Base-by-base conservation (phyloP, 1,140 invertebrate species). In the Papilio dardanus region DNA sequence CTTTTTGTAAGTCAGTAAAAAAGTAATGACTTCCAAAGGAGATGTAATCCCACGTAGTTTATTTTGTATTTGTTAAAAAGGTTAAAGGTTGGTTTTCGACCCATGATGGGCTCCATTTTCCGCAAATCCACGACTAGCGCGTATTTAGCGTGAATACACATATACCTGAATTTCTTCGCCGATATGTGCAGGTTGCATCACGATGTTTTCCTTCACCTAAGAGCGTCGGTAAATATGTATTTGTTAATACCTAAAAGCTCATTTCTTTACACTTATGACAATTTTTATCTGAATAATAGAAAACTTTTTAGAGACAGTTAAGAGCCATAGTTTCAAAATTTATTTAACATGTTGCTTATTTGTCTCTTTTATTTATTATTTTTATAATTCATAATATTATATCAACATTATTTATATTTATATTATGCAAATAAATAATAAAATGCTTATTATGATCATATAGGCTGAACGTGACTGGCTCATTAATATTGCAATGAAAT, bases 401-500 rank as follows among this genome's bases (percentile, higher is more conserved):
- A 50, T 19, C 21, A 19, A 50, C n/a, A 50, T 50, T 19, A 50
- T 50, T 40, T 42, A 12, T 69, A 30, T 69, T 33, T 40, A 69
- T 24, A 19, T 69, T 2, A 40, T 69, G 67, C 5, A 42, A 42
- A 69, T 69, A 37, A 40, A 69, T 40, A 71, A 71, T 46, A 46
- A 71, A 71, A 46, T 71, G 37, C 21, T 40, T 42, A 42, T 46
- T 28, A 46, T 28, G 19, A 46, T 42, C 24, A 12, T n/a, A 71
- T 71, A 42, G 37, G 35, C 14, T 46, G 14, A 71, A 71, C 66
- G 19, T 69, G 67, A 69, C 68, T 6, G 24, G 40, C 35, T 50
- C 7, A 46, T 71, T 71, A 16, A 50, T 71, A 71, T 71, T 71
- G 68, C 67, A 19, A 24, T 40, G 40, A 37, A 68, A 68, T 31